phyloP scores from a whole-genome alignment of 2,888 invertebrate genomes.

The Aphrophora alni region DNA sequence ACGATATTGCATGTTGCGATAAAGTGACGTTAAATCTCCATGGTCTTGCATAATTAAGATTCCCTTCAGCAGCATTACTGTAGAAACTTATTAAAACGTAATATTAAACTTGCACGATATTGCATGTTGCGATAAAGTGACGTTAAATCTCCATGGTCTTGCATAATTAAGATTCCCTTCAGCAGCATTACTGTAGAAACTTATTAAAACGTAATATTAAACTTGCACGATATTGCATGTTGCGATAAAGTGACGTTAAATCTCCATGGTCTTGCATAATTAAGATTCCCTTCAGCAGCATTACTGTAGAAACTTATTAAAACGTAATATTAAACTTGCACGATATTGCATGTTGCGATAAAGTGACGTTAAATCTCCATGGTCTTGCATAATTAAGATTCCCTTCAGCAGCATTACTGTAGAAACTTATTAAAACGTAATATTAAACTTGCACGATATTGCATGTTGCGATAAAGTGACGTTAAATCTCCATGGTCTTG shows the following conservation, averaged over 20 bases:
- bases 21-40: too few species aligned
- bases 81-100: not conserved
- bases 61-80: not conserved
- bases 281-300: not conserved
- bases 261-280: too few species aligned
- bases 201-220: not conserved
- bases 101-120: not conserved
- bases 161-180: not conserved
- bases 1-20: too few species aligned
- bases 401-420: not conserved
- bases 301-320: not conserved
- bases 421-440: not conserved
- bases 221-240: not conserved
- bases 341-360: too few species aligned
- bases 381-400: too few species aligned
- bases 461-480: too few species aligned
- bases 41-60: too few species aligned
- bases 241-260: too few species aligned
- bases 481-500: too few species aligned
- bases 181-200: not conserved
- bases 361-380: too few species aligned
- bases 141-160: too few species aligned
- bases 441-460: not conserved
- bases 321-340: not conserved
- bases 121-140: too few species aligned